Conservation (phyloP, 2,797 vertebrate species). For the Vultur gryphus region DNA sequence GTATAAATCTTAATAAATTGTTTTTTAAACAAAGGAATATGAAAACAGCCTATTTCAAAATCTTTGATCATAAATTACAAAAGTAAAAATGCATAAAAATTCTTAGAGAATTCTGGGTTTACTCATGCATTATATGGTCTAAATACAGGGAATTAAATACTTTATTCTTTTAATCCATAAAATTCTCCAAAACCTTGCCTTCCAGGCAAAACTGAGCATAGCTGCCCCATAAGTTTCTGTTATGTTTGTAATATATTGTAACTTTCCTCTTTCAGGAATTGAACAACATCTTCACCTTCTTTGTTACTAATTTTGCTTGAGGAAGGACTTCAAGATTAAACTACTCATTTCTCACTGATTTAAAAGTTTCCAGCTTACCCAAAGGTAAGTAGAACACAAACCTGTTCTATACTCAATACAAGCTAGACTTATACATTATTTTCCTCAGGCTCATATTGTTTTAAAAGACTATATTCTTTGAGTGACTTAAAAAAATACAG, state of each 20-base stretch:
- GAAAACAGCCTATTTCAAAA: background rate
- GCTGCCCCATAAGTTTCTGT: background rate
- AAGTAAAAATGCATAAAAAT: background rate
- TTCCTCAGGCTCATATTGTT: background rate
- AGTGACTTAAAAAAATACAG: background rate
- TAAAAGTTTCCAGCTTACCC: background rate
- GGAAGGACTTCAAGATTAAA: background rate
- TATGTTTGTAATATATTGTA: background rate
- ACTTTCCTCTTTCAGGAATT: background rate
- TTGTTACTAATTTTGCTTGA: background rate
- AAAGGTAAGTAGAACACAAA: background rate
- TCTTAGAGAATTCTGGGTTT: background rate
- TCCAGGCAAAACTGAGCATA: background rate
- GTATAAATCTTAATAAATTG: background rate
- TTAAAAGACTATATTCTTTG: background rate
- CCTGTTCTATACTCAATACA: background rate
- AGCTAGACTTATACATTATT: accelerated
- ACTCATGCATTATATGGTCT: background rate
- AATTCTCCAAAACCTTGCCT: background rate
- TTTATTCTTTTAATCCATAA: background rate
- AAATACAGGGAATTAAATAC: background rate
- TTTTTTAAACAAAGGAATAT: background rate
- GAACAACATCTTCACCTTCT: background rate
- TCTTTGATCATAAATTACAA: background rate
- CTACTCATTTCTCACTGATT: background rate